Conservation (phyloP, 2,888 invertebrate genomes). For the Ethmia dodecea region DNA sequence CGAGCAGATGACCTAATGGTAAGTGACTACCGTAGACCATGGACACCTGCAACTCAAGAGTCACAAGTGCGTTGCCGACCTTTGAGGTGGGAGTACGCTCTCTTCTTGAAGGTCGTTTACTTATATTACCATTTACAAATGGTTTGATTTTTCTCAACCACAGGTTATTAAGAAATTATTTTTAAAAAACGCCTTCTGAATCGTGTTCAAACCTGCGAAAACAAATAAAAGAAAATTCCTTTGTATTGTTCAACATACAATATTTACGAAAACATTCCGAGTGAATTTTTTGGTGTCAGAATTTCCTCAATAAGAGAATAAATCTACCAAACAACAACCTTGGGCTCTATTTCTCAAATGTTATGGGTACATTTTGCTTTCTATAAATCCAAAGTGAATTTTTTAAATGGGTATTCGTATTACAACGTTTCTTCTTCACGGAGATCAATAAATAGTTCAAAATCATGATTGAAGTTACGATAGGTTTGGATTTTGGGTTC, state of each 20-base stretch:
- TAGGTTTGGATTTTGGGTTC: slow-evolving; percentile 17
- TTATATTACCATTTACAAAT: no score
- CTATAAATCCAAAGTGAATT: slow-evolving; percentile 7
- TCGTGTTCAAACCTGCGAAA: no score
- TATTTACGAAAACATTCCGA: slow-evolving; percentile 38
- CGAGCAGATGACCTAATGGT: no score
- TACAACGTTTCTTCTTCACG: slow-evolving; percentile 40
- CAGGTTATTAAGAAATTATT: no score
- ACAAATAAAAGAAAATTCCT: not conserved
- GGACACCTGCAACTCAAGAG: no score
- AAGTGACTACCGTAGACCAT: no score
- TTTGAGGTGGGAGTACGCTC: no score
- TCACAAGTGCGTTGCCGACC: no score
- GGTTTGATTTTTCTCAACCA: no score
- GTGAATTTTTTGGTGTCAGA: slow-evolving; percentile 14
- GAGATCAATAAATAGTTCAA: slow-evolving; percentile 56
- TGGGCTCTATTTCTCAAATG: not conserved
- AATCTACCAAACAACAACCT: not conserved
- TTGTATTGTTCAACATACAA: slow-evolving; percentile 28
- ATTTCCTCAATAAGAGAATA: not conserved
- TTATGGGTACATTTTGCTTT: slow-evolving; percentile 20
- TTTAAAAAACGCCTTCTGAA: no score
- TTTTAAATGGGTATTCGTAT: slow-evolving; percentile 44
- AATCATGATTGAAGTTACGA: slow-evolving; percentile 50
- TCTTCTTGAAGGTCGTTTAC: no score